Base-by-base conservation (phyloP, 2,113 vertebrate species). In the Megatriorchis doriae region DNA sequence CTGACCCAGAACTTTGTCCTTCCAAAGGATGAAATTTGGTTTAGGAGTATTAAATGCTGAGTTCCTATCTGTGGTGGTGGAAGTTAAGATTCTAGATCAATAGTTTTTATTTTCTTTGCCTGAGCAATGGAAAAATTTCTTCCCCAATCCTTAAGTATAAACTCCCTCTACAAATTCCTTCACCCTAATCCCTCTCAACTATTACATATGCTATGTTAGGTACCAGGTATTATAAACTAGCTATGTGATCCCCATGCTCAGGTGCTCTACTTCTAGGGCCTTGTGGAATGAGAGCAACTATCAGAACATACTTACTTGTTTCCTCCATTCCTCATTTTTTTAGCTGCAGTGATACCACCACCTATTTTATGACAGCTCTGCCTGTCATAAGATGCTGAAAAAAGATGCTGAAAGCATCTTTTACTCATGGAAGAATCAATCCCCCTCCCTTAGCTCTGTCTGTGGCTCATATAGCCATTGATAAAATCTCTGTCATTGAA, bases 401-500 rank as follows among this genome's bases (percentile, higher is more conserved):
- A 53, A 53, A 29, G 52, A 53, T 16, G 52, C 52, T 53, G 52
- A 53, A 53, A 53, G 66, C 43, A 45, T 66, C 80, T 91, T 96
- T 89, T 89, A 77, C 52, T 80, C 42, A 29, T 17, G 36, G 65
- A 91, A 78, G 55, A 82, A 66, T 66, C 65, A 48, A 11, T 52
- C 26, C 21, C 11, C 7, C 23, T 63, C 63, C 68, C 16, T 4
- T 18, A 86, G 38, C 40, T 70, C 32, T 65, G 63, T 43, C 73
- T 70, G 16, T 75, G 53, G 22, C 53, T 88, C 81, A 80, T 36
- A 95, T 74, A 86, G 29, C 70, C 92, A 96, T 88, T 96, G 95
- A 97, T 75, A 96, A 96, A 93, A 95, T 80, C 68, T 53, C 58
- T 78, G 52, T 70, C 68, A 85, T 5, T 81, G 81, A 94, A 93